Base-by-base conservation (phyloP, 2,113 vertebrate genomes). In the Smithornis capensis region DNA sequence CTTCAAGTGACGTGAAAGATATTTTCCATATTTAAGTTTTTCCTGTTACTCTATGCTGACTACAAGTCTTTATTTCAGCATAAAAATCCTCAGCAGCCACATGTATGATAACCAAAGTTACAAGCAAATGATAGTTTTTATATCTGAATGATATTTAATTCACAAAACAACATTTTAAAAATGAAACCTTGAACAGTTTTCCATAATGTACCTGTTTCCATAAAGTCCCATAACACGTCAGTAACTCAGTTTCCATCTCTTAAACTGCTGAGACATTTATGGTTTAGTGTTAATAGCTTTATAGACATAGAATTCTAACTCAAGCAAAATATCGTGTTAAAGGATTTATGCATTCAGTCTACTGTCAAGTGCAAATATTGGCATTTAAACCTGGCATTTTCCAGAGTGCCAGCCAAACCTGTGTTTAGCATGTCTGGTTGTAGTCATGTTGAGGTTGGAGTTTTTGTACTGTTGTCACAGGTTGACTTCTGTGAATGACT, bases 231-330 rank as follows among this genome's bases (percentile, higher is more conserved):
- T 90, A 97, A 88, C 75, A 84, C 73, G 84, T 60, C 82, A 65
- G 82, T 94, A 94, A 92, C 56, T 96, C 83, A 91, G 87, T 97
- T 97, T 97, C 92, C 91, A 70, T 93, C 96, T 92, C 92, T 69
- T 94, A 86, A 95, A 88, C 82, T 91, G 60, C 92, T 92, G 80
- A 40, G 35, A 94, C 81, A 71, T 96, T 93, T 97, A 92, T 97
- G 63, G 37, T 97, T 96, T 97, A 95, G 79, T 42, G 40, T 91
- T 95, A 95, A 88, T 96, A 94, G 95, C 92, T 95, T 94, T 89
- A 95, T 79, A 73, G 89, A 87, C 87, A 83, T 81, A 95, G 80
- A 96, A 95, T 93, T 95, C 92, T 97, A 94, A 97, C 92, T 97
- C 63, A 73, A 94, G 80, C 53, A 94, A 92, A 93, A 87, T 95